A percentile compares a stretch with the other conserved stretches of the same genome.
Conservation (phyloP, 2,113 vertebrate species). For the Ceuthmochares aereus region DNA sequence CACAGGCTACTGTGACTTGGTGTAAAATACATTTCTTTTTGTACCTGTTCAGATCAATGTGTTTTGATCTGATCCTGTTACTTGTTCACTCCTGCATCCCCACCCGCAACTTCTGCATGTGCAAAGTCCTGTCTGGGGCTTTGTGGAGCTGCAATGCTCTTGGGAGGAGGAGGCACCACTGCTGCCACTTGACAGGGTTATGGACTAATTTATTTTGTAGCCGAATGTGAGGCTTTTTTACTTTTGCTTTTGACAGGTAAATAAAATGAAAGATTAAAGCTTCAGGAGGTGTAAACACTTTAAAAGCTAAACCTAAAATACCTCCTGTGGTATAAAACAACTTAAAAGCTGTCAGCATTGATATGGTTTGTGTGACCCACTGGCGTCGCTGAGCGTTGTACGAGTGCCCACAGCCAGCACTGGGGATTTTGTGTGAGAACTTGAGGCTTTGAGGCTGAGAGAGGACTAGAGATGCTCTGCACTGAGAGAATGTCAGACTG, state of each 20-base stretch:
- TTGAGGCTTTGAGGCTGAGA: not conserved
- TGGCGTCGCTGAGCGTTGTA: rapidly evolving
- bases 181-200: not conserved
- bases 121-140: not conserved
- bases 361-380: too few relatives aligned
- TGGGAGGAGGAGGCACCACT: too few relatives aligned
- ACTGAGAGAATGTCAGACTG: too few relatives aligned
- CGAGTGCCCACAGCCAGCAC: rapidly evolving
- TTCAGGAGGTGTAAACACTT: not conserved
- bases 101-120: too few relatives aligned
- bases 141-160: not conserved
- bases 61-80: not conserved
- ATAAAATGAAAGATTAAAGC: not conserved
- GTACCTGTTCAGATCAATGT: too few relatives aligned
- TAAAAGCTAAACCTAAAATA: not conserved
- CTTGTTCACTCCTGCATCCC: not conserved
- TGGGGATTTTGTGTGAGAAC: not conserved
- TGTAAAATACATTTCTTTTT: not conserved
- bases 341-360: not conserved
- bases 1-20: not conserved
- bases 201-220: not conserved
- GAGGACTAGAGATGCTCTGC: not conserved
- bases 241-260: not conserved
- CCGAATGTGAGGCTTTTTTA: not conserved
- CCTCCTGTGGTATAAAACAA: not conserved